Conservation (phyloP, 2,113 vertebrate species). For the Saguinus imperator region DNA sequence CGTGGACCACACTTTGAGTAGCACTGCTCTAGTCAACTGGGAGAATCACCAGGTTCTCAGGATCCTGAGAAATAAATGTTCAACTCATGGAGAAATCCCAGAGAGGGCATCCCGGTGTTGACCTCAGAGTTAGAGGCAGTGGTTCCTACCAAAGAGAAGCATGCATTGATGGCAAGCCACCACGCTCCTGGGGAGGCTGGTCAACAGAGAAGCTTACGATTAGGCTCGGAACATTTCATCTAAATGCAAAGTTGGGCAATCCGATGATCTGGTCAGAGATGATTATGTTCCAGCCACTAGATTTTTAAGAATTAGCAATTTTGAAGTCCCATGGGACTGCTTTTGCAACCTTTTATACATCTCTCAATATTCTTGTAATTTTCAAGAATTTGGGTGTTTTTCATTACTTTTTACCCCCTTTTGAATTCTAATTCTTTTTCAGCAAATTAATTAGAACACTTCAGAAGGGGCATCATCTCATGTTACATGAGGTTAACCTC, state of each 20-base stretch:
- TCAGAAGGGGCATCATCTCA: background rate
- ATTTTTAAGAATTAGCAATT: background rate
- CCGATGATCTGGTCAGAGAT: background rate
- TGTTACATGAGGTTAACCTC: background rate
- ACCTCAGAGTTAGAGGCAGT: background rate
- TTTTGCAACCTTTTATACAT: background rate
- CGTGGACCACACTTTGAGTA: background rate
- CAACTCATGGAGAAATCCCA: background rate
- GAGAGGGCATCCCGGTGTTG: background rate
- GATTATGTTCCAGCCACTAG: background rate
- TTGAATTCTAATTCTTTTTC: constrained; percentile 38
- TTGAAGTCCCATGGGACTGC: background rate
- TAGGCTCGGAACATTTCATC: background rate
- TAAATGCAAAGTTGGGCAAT: background rate
- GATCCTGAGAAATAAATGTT: background rate
- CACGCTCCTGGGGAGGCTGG: background rate
- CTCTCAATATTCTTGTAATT: background rate
- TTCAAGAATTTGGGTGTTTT: constrained; percentile 17
- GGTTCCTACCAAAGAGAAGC: background rate
- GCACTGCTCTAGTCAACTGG: background rate
- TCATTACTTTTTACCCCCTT: background rate
- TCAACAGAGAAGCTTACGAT: background rate
- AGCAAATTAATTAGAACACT: background rate
- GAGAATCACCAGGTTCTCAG: background rate
- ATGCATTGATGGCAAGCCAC: background rate